Base-by-base conservation (phyloP, 37 sponge, comb jelly and placozoan species). In the Eunapius fragilis region DNA sequence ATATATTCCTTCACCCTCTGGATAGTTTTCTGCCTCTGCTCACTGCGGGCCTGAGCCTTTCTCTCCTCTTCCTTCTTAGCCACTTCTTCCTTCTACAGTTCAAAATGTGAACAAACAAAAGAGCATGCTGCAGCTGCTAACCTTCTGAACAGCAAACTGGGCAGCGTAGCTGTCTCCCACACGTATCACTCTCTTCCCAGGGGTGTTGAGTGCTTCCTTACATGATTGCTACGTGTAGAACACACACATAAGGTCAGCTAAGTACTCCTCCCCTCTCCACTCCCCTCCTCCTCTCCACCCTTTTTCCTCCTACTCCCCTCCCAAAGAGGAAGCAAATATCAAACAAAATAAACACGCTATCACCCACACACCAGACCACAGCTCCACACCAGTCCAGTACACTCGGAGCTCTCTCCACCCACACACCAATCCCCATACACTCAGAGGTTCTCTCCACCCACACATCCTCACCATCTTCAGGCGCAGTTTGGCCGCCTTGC, bases 111-210 rank as follows among this genome's bases (percentile, higher is more conserved):
- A 83, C 50, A 31, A 47, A 80, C 30, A 36, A 33, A 32, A 12
- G 31, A 3, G 34, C 6, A 11, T 6, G 4, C 10, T 75, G 24
- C 76, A 75, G 30, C 41, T 25, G 25, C 79, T 9, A 75, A 87
- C 88, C 82, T 67, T 87, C 49, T 81, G 37, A 34, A 75, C 81
- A 5, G 88, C 88, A 32, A 87, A 36, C 13, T 58, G 76, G 27
- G 88, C 88, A 48, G 88, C 35, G 70, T 81, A 81, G 82, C 88
- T 87, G 47, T 80, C 75, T 70, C 81, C 82, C 67, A 87, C 80
- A 58, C 75, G 72, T 1, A 87, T 58, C 2, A 68, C 24, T 26
- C 76, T 25, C 76, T 87, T 74, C 32, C 75, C 48, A 45, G 41
- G 76, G 9, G 47, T 69, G 30, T 76, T 50, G 68, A 76, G 37